Evolutionary conservation across 2,113 vertebrate species (phyloP).

Genomic region (Ictidomys tridecemlineatus): DNA sequence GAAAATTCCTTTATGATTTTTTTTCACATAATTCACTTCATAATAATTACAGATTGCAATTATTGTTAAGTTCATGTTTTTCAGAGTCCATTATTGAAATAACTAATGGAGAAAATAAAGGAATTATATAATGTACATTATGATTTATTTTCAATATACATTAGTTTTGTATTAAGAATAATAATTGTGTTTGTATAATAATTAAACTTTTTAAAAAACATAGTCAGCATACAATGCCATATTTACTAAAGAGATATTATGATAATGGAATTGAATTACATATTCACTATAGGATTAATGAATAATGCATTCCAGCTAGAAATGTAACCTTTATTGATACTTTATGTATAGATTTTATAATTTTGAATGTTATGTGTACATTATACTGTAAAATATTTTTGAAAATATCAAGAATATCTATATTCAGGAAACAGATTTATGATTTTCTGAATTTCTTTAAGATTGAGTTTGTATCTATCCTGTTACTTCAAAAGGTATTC

Average conservation of each 20-base stretch:
- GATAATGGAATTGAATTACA: neutral
- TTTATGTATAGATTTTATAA: neutral
- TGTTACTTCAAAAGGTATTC: neutral
- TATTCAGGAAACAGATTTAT: neutral
- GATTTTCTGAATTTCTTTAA: neutral
- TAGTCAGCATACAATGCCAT: neutral
- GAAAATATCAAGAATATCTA: neutral
- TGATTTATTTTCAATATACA: neutral
- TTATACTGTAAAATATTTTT: neutral
- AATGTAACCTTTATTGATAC: neutral
- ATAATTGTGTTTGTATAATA: neutral
- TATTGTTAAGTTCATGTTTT: slow-evolving; percentile 17
- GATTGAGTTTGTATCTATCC: neutral
- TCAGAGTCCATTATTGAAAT: neutral
- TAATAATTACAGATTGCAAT: neutral
- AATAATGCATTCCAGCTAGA: neutral
- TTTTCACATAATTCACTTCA: neutral
- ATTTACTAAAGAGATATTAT: slow-evolving; percentile 5
- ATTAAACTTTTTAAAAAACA: neutral
- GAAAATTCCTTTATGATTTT: neutral
- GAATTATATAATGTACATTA: neutral
- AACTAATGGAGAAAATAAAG: neutral
- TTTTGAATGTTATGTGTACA: neutral
- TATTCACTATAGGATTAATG: neutral
- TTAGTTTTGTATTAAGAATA: neutral